Evolutionary conservation across 2,797 vertebrate genomes (phyloP).

Genomic region (Myripristis jacobus): DNA sequence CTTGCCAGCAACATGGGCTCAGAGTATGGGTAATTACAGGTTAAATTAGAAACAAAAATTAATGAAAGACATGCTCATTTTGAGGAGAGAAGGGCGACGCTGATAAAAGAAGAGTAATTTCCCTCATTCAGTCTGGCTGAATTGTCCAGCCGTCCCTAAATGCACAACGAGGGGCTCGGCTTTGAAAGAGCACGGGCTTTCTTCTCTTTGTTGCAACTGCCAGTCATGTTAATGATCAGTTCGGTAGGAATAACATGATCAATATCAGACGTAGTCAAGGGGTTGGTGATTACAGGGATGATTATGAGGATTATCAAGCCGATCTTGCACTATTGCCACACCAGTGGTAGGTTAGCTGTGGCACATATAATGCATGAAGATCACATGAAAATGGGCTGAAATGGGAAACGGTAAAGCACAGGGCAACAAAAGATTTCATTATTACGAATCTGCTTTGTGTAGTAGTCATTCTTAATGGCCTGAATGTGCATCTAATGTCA

Average conservation of each 20-base stretch:
- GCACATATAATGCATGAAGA: slow-evolving; percentile 36
- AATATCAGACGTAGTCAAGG: slow-evolving; percentile 77
- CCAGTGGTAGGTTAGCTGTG: slow-evolving; percentile 38
- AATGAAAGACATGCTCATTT: slow-evolving; percentile 76
- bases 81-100: slow-evolving; percentile 67
- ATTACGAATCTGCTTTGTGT: slow-evolving; percentile 14
- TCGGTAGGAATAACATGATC: slow-evolving; percentile 77
- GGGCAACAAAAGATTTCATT: neutral
- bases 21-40: slow-evolving; percentile 58
- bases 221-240: slow-evolving; percentile 82
- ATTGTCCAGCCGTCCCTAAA: slow-evolving; percentile 67
- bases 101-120: slow-evolving; percentile 74
- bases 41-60: slow-evolving; percentile 72
- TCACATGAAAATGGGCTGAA: slow-evolving; percentile 20
- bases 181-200: slow-evolving; percentile 69
- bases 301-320: slow-evolving; percentile 65
- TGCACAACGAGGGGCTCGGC: slow-evolving; percentile 70
- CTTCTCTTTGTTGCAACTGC: slow-evolving; percentile 79
- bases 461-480: slow-evolving; percentile 7
- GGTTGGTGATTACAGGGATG: slow-evolving; percentile 72
- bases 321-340: slow-evolving; percentile 57
- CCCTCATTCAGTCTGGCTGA: slow-evolving; percentile 58
- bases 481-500: slow-evolving; percentile 16
- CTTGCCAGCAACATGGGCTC: slow-evolving; percentile 72
- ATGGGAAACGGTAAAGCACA: neutral